Base-by-base conservation (phyloP, 2,113 vertebrate species). In the Romanogobio albipinnatus region DNA sequence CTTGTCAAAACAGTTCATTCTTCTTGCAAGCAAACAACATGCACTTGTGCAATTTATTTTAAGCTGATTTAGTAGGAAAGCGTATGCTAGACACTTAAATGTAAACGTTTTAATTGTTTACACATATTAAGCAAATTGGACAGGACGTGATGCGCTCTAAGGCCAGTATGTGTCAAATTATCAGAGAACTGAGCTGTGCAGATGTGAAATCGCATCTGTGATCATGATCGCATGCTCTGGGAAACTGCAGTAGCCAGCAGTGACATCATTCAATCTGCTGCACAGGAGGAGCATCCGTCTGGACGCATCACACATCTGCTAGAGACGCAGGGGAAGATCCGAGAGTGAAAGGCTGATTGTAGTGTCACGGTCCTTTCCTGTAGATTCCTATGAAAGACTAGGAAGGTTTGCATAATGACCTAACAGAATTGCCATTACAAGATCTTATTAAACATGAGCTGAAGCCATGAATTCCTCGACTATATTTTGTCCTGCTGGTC, bases 181-280 rank as follows among this genome's bases (percentile, higher is more conserved):
- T 11, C 49, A 24, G 76, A 59, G 49, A 49, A 58, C 62, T 24
- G 49, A 82, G 66, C 47, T 53, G 80, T 82, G 39, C 80, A 82
- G 49, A 82, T 82, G 66, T 82, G 49, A 82, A 71, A 82, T 45
- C 43, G 24, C 53, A 81, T 47, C 76, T 59, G 39, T 47, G 36
- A 80, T 58, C 83, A 10, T 26, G 75, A 53, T 78, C 33, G 9
- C 66, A 33, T 22, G 64, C 66, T 73, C 64, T 71, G 76, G n/a
- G 83, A 81, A 76, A 75, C 14, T 45, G 64, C 78, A n/a, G 47
- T 56, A 68, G 49, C 78, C 74, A 82, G 62, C 70, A 29, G 61
- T 87, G 86, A 85, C 83, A 53, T 80, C 77, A 85, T 76, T 68
- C 83, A 84, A 53, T 45, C 58, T 84, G 86, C 80, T 70, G 61